A percentile compares a stretch with the other conserved stretches of the same genome.
Conservation (phyloP, 2,113 vertebrate species). For the Heterocephalus glaber region DNA sequence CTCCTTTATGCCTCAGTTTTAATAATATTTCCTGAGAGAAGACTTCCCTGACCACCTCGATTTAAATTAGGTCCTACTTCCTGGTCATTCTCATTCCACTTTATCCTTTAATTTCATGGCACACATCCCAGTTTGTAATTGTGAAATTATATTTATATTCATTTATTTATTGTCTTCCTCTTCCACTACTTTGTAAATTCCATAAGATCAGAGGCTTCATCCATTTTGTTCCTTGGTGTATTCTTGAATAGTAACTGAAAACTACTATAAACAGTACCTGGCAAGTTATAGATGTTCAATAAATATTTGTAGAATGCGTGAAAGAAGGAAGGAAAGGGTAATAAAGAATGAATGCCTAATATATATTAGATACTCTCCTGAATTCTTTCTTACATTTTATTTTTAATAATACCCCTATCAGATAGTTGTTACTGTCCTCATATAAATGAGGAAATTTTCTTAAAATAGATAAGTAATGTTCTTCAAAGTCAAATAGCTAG, state of each 20-base stretch:
- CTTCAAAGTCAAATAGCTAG: neutral
- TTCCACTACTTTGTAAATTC: slow-evolving; percentile 32
- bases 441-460: neutral
- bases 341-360: slow-evolving; percentile 27
- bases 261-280: neutral
- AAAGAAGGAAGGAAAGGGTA: slow-evolving; percentile 8
- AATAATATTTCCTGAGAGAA: slow-evolving; percentile 47
- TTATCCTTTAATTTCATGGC: slow-evolving; percentile 47
- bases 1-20: slow-evolving; percentile 11
- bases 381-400: slow-evolving; percentile 16
- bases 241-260: slow-evolving; percentile 29
- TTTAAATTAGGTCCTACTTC: slow-evolving; percentile 43
- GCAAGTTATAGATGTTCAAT: neutral
- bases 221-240: slow-evolving; percentile 6
- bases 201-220: neutral
- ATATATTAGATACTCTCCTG: neutral
- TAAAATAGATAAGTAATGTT: neutral
- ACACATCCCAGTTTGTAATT: slow-evolving; percentile 49
- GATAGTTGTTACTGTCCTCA: neutral
- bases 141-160: slow-evolving; percentile 49
- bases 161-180: slow-evolving; percentile 33
- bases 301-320: neutral
- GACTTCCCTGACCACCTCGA: neutral
- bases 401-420: neutral
- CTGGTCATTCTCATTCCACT: neutral